Base-by-base conservation (phyloP, 2,113 vertebrate genomes). In the Paradoxurus hermaphroditus region DNA sequence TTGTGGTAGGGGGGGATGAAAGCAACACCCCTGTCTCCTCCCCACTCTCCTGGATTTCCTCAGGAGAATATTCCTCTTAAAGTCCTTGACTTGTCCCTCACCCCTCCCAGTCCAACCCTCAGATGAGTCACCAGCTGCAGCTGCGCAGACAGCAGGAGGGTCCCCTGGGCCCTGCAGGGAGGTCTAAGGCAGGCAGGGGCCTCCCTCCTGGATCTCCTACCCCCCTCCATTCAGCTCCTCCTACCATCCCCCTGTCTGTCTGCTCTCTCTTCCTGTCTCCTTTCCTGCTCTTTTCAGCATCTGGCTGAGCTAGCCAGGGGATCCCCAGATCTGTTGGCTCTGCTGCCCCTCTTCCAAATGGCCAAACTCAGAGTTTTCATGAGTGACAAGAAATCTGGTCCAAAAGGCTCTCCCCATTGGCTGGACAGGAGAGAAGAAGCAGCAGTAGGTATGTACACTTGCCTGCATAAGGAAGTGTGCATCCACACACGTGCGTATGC, bases 331-430 rank as follows among this genome's bases (percentile, higher is more conserved):
- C 46, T 96, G 51, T 53, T 4, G 13, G 90, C 87, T 67, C 84
- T 73, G 51, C 70, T 49, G 16, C 91, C 87, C 67, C 53, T 63
- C 94, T 95, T 96, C 73, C 96, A 95, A 95, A 90, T 1, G 72
- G 44, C 91, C 93, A 85, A 92, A 97, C 84, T 97, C 94, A 97
- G 72, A 97, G 94, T 98, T 97, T 98, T 92, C 98, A 87, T 72
- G 85, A 83, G 67, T 56, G 91, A 91, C 77, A 63, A 96, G 83
- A 95, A 96, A 84, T 62, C 51, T 87, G 92, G 68, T 82, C 96
- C 86, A 10, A 86, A 46, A 94, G 62, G 44, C 91, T 77, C 89
- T 97, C 84, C 78, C 39, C 46, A 68, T 25, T 91, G 90, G 81
- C 93, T 95, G 36, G 19, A n/a, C 63, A 49, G 75, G 82, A 84